phyloP scores from a whole-genome alignment of 2,797 vertebrate species.

The Lepidocolaptes lacrymiger region DNA sequence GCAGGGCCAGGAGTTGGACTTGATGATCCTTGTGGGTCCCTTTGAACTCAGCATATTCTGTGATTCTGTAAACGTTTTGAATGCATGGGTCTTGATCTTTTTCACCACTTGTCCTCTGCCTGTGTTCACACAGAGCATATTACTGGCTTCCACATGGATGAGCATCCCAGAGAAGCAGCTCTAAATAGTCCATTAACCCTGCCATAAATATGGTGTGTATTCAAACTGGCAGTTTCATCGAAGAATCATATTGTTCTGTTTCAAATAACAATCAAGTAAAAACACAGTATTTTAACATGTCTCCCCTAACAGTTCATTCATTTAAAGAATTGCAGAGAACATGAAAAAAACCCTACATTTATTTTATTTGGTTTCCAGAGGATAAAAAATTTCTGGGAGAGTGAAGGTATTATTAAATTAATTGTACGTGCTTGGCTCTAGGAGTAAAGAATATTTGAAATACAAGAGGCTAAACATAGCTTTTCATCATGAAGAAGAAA shows the following conservation, averaged over 20 bases:
- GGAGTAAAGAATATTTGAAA: background rate
- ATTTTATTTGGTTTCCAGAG: background rate
- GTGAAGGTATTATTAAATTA: background rate
- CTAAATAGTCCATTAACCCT: background rate
- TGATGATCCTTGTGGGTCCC: background rate
- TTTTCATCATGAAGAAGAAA: constrained; percentile 17
- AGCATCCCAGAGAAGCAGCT: background rate
- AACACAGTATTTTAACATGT: background rate
- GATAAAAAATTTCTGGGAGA: background rate
- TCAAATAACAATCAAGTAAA: background rate
- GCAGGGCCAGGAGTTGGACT: background rate
- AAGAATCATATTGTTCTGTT: background rate
- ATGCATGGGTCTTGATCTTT: rapidly evolving
- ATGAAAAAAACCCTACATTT: background rate
- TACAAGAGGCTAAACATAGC: background rate
- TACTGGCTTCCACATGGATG: background rate
- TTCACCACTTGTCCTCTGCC: background rate
- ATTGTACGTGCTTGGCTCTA: background rate
- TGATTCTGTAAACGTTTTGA: background rate
- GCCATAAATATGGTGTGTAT: background rate
- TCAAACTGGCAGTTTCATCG: background rate
- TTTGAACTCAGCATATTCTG: background rate
- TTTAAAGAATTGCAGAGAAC: background rate
- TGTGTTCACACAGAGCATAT: background rate
- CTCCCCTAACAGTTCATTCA: background rate